These are phyloP conservation scores for Anthonomus grandis DNA, from an alignment of 1,140 invertebrate species.

Conservation along the genomic window DNA sequence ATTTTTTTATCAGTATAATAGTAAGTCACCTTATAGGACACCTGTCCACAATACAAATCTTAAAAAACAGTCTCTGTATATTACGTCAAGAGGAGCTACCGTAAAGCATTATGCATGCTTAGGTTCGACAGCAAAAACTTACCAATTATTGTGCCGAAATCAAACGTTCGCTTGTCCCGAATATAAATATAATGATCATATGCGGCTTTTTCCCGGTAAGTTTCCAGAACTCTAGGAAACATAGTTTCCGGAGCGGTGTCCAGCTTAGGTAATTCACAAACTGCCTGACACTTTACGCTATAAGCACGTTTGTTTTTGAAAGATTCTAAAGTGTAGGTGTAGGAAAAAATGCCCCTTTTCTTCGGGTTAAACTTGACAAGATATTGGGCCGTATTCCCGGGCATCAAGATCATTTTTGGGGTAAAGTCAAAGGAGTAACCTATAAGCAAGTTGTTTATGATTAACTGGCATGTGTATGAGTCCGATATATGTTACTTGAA, in stretches of 20 bases:
- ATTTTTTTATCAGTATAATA: no score
- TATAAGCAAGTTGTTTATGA: no score
- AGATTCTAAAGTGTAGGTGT: slow-evolving; percentile 33
- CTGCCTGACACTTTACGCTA: slow-evolving; percentile 30
- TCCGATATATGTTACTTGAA: background rate
- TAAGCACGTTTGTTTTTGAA: slow-evolving; percentile 21
- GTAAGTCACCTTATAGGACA: no score
- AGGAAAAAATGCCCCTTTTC: slow-evolving; percentile 30
- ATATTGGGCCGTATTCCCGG: slow-evolving; percentile 29
- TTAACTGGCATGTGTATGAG: no score
- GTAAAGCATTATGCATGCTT: no score
- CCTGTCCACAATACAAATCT: no score
- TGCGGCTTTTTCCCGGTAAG: slow-evolving; percentile 22
- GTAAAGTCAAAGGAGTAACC: slow-evolving; percentile 23
- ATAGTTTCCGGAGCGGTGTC: slow-evolving; percentile 32
- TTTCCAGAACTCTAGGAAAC: slow-evolving; percentile 30
- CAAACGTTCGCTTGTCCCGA: slow-evolving; percentile 29
- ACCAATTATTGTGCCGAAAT: slow-evolving; percentile 37
- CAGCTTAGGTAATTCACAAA: slow-evolving; percentile 38
- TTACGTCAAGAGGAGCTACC: no score
- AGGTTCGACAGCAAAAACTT: no score
- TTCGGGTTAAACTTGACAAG: slow-evolving; percentile 35
- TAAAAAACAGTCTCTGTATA: no score
- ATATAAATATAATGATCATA: slow-evolving; percentile 32
- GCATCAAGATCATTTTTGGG: slow-evolving; percentile 29